phyloP scores from a whole-genome alignment of 2,888 invertebrate genomes.

The Smittia sp. region DNA sequence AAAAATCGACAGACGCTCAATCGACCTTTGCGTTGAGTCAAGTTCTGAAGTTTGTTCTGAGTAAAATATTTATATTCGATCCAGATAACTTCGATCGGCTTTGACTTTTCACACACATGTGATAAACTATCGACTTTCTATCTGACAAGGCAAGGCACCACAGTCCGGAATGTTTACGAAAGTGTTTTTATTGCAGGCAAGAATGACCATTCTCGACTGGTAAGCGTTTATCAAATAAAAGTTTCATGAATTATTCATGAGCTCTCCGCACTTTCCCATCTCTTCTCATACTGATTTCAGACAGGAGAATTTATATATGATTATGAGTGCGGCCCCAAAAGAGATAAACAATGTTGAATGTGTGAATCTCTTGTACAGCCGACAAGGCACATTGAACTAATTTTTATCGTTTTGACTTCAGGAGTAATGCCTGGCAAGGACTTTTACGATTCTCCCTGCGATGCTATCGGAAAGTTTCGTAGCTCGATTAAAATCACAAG shows the following conservation, averaged over 20 bases:
- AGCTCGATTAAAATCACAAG: too few species aligned
- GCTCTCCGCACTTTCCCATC: not conserved
- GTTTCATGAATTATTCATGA: constrained; percentile 39
- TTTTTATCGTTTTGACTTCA: constrained; percentile 7
- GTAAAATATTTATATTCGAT: too few species aligned
- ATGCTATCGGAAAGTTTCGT: too few species aligned
- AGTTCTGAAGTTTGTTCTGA: too few species aligned
- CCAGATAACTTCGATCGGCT: too few species aligned
- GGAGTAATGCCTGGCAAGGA: not conserved
- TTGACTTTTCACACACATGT: too few species aligned
- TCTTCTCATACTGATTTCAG: not conserved
- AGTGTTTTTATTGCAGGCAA: constrained; percentile 37
- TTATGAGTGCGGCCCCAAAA: not conserved
- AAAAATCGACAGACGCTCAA: too few species aligned
- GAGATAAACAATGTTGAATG: constrained; percentile 3
- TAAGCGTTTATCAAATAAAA: constrained; percentile 37
- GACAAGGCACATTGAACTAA: constrained; percentile 24
- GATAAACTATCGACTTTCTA: too few species aligned
- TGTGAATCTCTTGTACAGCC: not conserved
- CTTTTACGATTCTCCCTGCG: too few species aligned
- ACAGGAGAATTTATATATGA: not conserved
- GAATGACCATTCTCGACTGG: constrained; percentile 22
- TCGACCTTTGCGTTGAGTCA: too few species aligned
- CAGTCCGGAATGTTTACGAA: constrained; percentile 34
- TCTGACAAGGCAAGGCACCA: too few species aligned